Base-by-base conservation (phyloP, 2,113 vertebrate species). In the Phainopepla nitens region DNA sequence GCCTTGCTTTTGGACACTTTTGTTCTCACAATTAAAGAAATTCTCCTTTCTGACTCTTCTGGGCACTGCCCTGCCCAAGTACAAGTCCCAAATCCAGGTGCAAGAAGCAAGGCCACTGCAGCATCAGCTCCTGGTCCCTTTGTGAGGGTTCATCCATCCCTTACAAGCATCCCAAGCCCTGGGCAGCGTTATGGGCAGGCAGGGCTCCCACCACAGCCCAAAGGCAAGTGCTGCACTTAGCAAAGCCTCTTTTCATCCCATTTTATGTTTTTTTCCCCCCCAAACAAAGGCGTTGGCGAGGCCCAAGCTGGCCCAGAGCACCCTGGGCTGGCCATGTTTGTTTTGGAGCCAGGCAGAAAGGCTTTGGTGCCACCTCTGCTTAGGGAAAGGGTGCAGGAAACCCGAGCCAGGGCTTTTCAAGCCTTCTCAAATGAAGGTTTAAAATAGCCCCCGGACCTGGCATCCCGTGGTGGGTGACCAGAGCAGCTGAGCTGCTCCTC, bases 121-220 rank as follows among this genome's bases (percentile, higher is more conserved):
- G 31, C 82, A 16, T 0, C 71, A 58, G 51, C 51, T 58, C 31
- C 42, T 12, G 19, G 6, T 15, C 27, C 51, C 57, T 45, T 8
- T 24, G 31, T 1, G 33, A 2, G 28, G 17, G 10, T 19, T 75
- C 3, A 2, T 4, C 51, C 13, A 7, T 1, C 28, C 57, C 3
- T 28, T 8, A 4, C 39, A 5, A 4, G 6, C 0, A 11, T 3
- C 62, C n/a, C 28, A 16, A 22, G 19, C 61, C 41, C 62, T 17
- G 16, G 27, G 6, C 35, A 15, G 24, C 0, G 0, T 1, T 1
- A 2, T 0, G 13, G 42, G 3, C 33, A 35, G 6, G 0, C 6
- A 0, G 35, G 6, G 56, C 14, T 21, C 33, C 8, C 10, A 0
- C 25, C 27, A 4, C 64, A 13, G 41, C 1, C 31, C 50, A 21